Base-by-base conservation (phyloP, 2,797 vertebrate genomes). In the Dermochelys coriacea region DNA sequence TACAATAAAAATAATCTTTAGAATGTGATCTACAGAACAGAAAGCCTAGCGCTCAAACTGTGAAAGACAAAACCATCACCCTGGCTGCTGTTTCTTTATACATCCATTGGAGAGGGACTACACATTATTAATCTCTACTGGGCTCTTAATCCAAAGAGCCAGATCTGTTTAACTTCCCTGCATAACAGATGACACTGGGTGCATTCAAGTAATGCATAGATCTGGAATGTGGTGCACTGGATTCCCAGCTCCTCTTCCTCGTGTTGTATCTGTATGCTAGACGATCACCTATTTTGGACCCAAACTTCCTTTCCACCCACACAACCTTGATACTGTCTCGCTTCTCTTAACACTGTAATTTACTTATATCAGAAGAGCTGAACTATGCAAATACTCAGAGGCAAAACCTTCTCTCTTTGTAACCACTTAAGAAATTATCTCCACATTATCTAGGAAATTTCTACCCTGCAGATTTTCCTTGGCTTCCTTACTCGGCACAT, bases 251-350 rank as follows among this genome's bases (percentile, higher is more conserved):
- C 37, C 52, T 29, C 64, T n/a, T 78, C 57, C 14, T 75, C 29
- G 41, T 18, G 25, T 79, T 18, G 4, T 83, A 75, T 74, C 82
- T 34, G 78, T 64, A 64, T 81, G 61, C 27, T 79, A 37, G 34
- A 45, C 2, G 1, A 88, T 81, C 82, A 37, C 84, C 18, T 52
- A 92, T 95, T 94, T 78, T 15, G 71, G 91, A 95, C 82, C 85
- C 89, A 83, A 97, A 97, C 96, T 97, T 97, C 95, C 94, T 94
- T 93, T 90, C 95, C 97, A 93, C 95, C 95, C 94, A 94, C 12
- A 55, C 51, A 6, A 87, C 81, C 80, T 84, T 27, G 57, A 57
- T 68, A 91, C 68, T 91, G 74, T 94, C 85, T 31, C 82, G 3
- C 82, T 31, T 47, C 94, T 61, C 90, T 93, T 95, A 84, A 92